Percentiles rank a stretch among this genome's conserved stretches.
These are phyloP conservation scores for Diachrysia chrysitis DNA, from an alignment of 2,888 invertebrate species.

Conservation along the genomic window DNA sequence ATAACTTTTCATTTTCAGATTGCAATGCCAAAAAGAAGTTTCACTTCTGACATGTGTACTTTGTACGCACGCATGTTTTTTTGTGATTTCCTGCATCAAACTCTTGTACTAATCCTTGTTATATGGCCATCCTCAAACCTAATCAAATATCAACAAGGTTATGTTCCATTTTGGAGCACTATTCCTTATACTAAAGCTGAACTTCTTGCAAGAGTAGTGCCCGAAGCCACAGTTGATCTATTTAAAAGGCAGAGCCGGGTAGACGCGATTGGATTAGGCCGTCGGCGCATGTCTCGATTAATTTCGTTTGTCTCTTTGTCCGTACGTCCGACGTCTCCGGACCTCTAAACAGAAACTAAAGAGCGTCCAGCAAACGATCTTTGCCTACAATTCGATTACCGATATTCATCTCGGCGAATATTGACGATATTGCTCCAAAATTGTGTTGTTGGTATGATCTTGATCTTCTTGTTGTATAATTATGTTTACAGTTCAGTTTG, in stretches of 20 bases:
- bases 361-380: slow-evolving; percentile 79
- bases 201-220: slow-evolving; percentile 56
- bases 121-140: not conserved
- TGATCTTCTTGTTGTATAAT: not conserved
- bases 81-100: too few species aligned
- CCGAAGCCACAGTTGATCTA: slow-evolving; percentile 60
- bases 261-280: slow-evolving; percentile 79
- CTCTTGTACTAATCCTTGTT: too few species aligned
- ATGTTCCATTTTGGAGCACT: slow-evolving; percentile 21
- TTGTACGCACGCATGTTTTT: too few species aligned
- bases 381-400: slow-evolving; percentile 82
- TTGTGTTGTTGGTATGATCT: not conserved
- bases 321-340: slow-evolving; percentile 60
- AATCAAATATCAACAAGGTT: slow-evolving; percentile 25
- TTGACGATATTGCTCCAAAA: slow-evolving; percentile 15
- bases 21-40: too few species aligned
- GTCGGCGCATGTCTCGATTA: slow-evolving; percentile 84
- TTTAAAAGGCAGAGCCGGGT: slow-evolving; percentile 73
- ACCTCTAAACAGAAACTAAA: slow-evolving; percentile 76
- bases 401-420: slow-evolving; percentile 65
- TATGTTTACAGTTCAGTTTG: not conserved
- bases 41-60: too few species aligned
- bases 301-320: slow-evolving; percentile 87
- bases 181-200: slow-evolving; percentile 24
- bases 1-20: too few species aligned